Percentiles rank a stretch among this genome's conserved stretches.
Conservation (phyloP, 2,888 invertebrate genomes). For the Pristionchus maxplancki region DNA sequence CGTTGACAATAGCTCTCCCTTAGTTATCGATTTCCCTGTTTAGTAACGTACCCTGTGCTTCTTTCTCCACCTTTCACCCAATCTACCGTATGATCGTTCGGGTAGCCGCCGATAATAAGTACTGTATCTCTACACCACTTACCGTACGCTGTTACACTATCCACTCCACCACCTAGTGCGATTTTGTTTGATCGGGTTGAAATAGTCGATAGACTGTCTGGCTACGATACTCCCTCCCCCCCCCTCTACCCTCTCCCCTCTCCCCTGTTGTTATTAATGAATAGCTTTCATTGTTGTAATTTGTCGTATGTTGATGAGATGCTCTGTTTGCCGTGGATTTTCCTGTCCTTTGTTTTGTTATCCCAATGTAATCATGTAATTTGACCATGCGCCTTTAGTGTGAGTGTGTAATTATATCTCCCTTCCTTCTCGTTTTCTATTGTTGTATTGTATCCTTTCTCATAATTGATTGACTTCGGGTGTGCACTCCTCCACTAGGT, state of each 20-base stretch:
- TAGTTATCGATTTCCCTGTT: slow-evolving; percentile 25
- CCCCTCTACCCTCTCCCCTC: background rate
- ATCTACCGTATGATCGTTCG: slow-evolving; percentile 4
- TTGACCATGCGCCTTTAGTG: slow-evolving; percentile 40
- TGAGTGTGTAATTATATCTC: slow-evolving; percentile 17
- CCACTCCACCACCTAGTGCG: slow-evolving; percentile 9
- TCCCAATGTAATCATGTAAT: slow-evolving; percentile 31
- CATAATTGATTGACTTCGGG: slow-evolving; percentile 26
- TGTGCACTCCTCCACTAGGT: slow-evolving; percentile 36
- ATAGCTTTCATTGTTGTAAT: slow-evolving; percentile 28
- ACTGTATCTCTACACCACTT: slow-evolving; percentile 24
- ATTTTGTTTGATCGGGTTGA: slow-evolving; percentile 38
- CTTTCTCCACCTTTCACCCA: slow-evolving; percentile 24
- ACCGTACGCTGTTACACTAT: slow-evolving; percentile 37
- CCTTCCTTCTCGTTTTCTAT: background rate
- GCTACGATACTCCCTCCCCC: background rate
- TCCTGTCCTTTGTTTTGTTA: slow-evolving; percentile 12
- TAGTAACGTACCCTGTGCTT: background rate
- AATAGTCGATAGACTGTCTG: background rate
- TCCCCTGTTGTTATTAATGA: slow-evolving; percentile 30
- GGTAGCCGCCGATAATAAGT: slow-evolving; percentile 33
- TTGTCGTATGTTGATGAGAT: slow-evolving; percentile 38
- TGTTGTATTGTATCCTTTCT: background rate
- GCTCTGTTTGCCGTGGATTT: slow-evolving; percentile 27
- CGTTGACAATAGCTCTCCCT: slow-evolving; percentile 28